A percentile compares a stretch with the other conserved stretches of the same genome.
Evolutionary conservation across 2,113 vertebrate species (phyloP).

Genomic region (Ginglymostoma cirratum): DNA sequence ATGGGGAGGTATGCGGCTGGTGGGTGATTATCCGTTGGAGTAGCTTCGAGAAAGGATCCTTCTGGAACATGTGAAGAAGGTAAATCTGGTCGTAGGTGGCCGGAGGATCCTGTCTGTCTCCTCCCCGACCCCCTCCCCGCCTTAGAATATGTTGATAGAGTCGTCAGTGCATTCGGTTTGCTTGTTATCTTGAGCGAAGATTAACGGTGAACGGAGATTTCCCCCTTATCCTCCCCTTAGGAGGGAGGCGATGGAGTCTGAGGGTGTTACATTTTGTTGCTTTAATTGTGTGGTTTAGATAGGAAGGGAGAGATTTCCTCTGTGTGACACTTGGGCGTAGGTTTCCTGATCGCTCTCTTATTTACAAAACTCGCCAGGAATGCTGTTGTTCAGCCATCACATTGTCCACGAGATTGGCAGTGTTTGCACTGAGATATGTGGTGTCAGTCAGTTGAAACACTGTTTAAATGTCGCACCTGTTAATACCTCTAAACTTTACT

Average conservation of each 20-base stretch:
- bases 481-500: not conserved
- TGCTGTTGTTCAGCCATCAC: not conserved
- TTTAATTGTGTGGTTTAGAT: not conserved
- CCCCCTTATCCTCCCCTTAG: not conserved
- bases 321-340: not conserved
- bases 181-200: not conserved
- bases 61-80: not conserved
- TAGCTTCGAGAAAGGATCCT: not conserved
- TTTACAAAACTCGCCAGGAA: not conserved
- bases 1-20: not conserved
- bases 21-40: not conserved
- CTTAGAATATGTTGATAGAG: not conserved
- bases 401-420: not conserved
- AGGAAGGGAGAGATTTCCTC: not conserved
- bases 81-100: not conserved
- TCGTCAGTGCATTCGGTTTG: not conserved
- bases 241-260: not conserved
- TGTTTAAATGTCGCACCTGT: slow-evolving; percentile 19
- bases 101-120: not conserved
- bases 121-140: not conserved
- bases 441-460: not conserved
- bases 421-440: not conserved
- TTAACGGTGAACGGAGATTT: not conserved
- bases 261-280: not conserved
- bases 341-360: not conserved